Evolutionary conservation across 2,888 invertebrate genomes (phyloP).

Genomic region (Lumbricus terrestris): DNA sequence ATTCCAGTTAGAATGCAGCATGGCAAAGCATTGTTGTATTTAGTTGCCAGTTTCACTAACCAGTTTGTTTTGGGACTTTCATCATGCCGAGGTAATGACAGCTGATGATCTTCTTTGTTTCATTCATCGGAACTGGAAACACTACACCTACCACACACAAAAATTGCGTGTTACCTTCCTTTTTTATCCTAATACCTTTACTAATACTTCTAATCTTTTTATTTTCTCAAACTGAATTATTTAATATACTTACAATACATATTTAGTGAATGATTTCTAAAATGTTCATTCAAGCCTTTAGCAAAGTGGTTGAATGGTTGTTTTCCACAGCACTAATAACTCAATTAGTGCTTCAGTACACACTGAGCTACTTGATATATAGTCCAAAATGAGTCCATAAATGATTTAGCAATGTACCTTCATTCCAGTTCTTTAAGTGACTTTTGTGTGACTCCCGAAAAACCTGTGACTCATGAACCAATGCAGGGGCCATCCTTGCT

Average conservation of each 20-base stretch:
- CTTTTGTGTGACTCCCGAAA: neutral
- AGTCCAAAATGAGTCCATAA: neutral
- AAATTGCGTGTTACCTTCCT: neutral
- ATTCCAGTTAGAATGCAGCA: neutral
- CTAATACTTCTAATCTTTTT: too few relatives aligned
- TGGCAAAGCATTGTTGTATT: neutral
- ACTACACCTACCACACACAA: neutral
- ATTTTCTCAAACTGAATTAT: too few relatives aligned
- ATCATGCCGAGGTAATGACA: constrained; percentile 8
- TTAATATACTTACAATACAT: too few relatives aligned
- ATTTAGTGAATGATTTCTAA: too few relatives aligned
- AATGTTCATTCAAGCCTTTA: too few relatives aligned
- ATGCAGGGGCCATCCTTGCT: neutral
- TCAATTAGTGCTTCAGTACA: neutral
- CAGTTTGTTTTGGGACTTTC: neutral
- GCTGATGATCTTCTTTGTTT: neutral
- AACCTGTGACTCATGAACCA: neutral
- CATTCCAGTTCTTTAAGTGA: neutral
- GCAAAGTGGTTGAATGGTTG: too few relatives aligned
- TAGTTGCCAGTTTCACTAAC: neutral
- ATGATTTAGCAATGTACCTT: neutral
- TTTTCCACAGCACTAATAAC: neutral
- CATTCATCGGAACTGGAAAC: constrained; percentile 14
- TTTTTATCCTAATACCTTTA: neutral
- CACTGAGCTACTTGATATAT: neutral